Conservation (phyloP, 35 echinoderm and acorn worm genomes). For the Ptychodera flava region DNA sequence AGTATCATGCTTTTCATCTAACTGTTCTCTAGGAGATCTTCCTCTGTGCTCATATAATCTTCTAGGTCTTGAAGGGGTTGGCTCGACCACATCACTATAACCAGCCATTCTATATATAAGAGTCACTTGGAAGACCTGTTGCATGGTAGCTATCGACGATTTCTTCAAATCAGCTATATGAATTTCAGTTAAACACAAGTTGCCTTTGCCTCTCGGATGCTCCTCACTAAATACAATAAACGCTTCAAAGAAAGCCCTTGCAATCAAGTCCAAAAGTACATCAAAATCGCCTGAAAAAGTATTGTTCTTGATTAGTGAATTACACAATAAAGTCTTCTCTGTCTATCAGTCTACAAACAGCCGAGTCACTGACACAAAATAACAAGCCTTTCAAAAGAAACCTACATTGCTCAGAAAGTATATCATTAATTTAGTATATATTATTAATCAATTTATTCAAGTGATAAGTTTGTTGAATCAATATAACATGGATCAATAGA, state of each 20-base stretch:
- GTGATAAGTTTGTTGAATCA: no score
- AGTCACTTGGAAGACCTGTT: slow-evolving; percentile 9
- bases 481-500: no score
- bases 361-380: no score
- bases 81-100: neutral
- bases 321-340: no score
- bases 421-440: no score
- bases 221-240: slow-evolving; percentile 6
- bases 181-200: neutral
- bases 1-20: neutral
- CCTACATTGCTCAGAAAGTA: no score
- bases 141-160: neutral
- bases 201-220: neutral
- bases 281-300: slow-evolving; percentile 50
- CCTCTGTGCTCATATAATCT: neutral
- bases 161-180: slow-evolving; percentile 27
- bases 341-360: no score
- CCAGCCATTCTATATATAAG: neutral
- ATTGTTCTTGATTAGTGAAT: no score
- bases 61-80: neutral
- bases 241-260: slow-evolving; percentile 27
- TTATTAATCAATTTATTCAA: no score
- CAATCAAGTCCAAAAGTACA: slow-evolving; percentile 15
- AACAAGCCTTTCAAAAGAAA: no score
- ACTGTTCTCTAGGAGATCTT: neutral